Percentiles rank a stretch among this genome's conserved stretches.
These are phyloP conservation scores for Polymixis flavicincta DNA, from an alignment of 2,888 invertebrate genomes.

Conservation along the genomic window DNA sequence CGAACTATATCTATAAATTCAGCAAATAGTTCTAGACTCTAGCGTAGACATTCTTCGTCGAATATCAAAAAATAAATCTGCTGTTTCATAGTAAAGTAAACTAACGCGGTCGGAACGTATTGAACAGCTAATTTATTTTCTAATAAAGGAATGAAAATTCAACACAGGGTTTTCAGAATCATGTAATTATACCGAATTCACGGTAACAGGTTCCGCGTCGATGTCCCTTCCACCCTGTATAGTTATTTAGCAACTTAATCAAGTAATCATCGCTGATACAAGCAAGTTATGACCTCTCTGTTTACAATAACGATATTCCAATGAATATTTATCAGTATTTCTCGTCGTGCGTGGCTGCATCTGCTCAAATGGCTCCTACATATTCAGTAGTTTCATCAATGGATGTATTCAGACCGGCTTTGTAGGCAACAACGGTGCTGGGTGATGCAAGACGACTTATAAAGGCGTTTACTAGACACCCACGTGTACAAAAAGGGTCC, in stretches of 20 bases:
- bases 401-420: constrained; percentile 56
- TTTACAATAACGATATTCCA: constrained; percentile 49
- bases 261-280: constrained; percentile 27
- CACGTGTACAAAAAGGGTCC: constrained; percentile 24
- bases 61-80: too few species aligned
- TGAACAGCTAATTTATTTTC: too few species aligned
- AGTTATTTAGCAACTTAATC: constrained; percentile 12
- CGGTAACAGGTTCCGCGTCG: too few species aligned
- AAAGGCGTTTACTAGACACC: constrained; percentile 25
- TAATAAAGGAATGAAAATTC: too few species aligned
- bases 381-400: constrained; percentile 62
- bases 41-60: too few species aligned
- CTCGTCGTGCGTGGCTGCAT: constrained; percentile 60
- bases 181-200: too few species aligned
- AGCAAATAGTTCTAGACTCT: too few species aligned
- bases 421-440: constrained; percentile 36
- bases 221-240: too few species aligned
- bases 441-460: constrained; percentile 50
- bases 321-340: constrained; percentile 61
- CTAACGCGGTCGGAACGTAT: too few species aligned
- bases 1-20: too few species aligned
- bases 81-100: too few species aligned
- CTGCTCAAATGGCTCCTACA: constrained; percentile 51
- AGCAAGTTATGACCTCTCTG: constrained; percentile 23
- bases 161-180: too few species aligned